Evolutionary conservation across 2,113 vertebrate genomes (phyloP), one percentile per base, ranked within the genome.

Genomic region (Lathamus discolor): DNA sequence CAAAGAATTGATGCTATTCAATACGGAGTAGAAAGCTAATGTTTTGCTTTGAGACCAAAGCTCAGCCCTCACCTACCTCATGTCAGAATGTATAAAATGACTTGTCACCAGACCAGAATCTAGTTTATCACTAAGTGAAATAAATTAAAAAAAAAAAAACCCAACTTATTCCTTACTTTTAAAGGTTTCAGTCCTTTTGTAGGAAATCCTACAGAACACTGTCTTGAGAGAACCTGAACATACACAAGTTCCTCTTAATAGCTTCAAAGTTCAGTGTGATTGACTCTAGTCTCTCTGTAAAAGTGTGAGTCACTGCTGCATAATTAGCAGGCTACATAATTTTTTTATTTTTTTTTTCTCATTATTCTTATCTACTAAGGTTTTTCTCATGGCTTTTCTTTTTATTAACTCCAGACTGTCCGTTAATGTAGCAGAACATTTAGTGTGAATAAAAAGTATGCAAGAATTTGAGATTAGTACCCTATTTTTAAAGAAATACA

Each of bases 371-470:
- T 7, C 37, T 90, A 25, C 39, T 63, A 84, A 46, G 9, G 13
- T 85, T 74, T 88, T 15, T 88, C 10, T 54, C 3, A 6, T 88
- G 61, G 10, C n/a, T 89, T 94, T 92, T 84, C 23, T 77, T 81
- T 76, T 79, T 49, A 76, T 76, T 75, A 86, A n/a, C 11, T 92
- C 54, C 85, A 70, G 54, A 25, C 57, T 57, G 51, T 51, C 16
- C 27, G 9, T 43, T 88, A 70, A 57, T 46, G 6, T n/a, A 57
- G 31, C 44, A 80, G n/a, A 91, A 64, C 4, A 43, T 54, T 54
- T 37, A 62, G 9, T 17, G 12, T 57, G 23, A 51, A 63, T 35
- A 72, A 81, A 78, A 86, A 44, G 31, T 19, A 63, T 15, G 5
- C 10, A 27, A 62, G 20, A n/a, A 63, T 77, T 68, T 67, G 52